Evolutionary conservation across 2,888 invertebrate species (phyloP).

Genomic region (Agrochola lychnidis): DNA sequence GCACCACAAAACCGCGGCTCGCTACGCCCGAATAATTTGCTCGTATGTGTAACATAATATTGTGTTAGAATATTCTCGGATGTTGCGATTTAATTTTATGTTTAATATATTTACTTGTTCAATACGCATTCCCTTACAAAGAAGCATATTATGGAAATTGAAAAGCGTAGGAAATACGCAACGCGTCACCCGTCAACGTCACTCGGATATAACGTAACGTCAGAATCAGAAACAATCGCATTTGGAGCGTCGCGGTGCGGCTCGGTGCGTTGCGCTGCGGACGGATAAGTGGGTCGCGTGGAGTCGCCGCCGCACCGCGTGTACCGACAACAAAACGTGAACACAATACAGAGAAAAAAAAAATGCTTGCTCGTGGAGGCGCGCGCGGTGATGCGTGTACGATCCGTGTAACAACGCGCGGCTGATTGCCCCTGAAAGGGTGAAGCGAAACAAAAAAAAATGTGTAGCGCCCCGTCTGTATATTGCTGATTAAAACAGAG

Average conservation of each 20-base stretch:
- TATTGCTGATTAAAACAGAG: conserved; percentile 86
- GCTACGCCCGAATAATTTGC: conserved; percentile 34
- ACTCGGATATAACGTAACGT: conserved; percentile 62
- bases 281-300: conserved; percentile 64
- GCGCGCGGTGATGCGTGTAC: conserved; percentile 78
- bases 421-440: conserved; percentile 86
- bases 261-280: conserved; percentile 36
- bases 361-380: conserved; percentile 63
- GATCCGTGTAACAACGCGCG: conserved; percentile 82
- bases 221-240: conserved; percentile 68
- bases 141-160: conserved; percentile 34
- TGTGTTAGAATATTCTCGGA: conserved; percentile 32
- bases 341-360: conserved; percentile 70
- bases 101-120: conserved; percentile 18
- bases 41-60: conserved; percentile 33
- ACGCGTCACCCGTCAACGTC: conserved; percentile 60
- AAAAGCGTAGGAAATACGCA: conserved; percentile 56
- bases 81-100: conserved; percentile 19
- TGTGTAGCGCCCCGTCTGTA: conserved; percentile 68
- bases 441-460: conserved; percentile 80
- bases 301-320: conserved; percentile 34
- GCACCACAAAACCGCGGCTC: conserved; percentile 35
- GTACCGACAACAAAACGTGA: conserved; percentile 64
- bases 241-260: conserved; percentile 42
- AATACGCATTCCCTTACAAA: conserved; percentile 5